Base-by-base conservation (phyloP, 2,797 vertebrate genomes). In the Cheirogaleus major region DNA sequence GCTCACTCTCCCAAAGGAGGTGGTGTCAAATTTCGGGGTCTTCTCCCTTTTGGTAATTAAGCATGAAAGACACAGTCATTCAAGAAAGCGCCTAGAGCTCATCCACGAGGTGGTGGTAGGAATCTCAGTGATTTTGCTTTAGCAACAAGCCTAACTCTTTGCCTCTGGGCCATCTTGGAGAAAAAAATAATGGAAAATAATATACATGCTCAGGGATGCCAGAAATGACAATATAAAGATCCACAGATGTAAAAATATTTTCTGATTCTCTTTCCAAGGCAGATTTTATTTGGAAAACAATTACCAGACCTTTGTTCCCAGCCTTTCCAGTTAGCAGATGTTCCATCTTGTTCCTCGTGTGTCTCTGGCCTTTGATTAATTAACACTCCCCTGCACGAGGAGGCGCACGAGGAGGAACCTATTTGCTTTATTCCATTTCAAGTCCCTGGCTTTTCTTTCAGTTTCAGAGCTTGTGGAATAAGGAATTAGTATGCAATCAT, bases 181-280 rank as follows among this genome's bases (percentile, higher is more conserved):
- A 20, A 91, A 90, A 92, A 80, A 7, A 35, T 27, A 52, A 79
- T 18, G 18, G 5, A 4, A 89, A 79, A 57, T 1, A 22, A 43
- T 27, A 20, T 2, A 61, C 80, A 84, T 55, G 7, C 6, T 92
- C 45, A 23, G 30, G 7, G 15, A 23, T 27, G 1, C 63, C 38
- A 2, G 41, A n/a, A 95, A 88, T 89, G 25, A 27, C 59, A 69
- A 10, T 22, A 63, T 32, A 20, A 67, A 41, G 38, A 79, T 55
- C 6, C 43, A 9, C 78, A 81, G 57, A 35, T 25, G 2, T 32
- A 63, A 43, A n/a, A 25, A 1, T 69, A 88, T 20, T 82, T 75
- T 30, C 0, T 9, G 0, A 86, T 38, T 45, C 61, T 35, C 87
- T 97, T 96, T 95, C 78, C 22, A 35, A 73, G 95, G 14, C 15